phyloP scores from a whole-genome alignment of 2,113 vertebrate genomes.

The Lates calcarifer region DNA sequence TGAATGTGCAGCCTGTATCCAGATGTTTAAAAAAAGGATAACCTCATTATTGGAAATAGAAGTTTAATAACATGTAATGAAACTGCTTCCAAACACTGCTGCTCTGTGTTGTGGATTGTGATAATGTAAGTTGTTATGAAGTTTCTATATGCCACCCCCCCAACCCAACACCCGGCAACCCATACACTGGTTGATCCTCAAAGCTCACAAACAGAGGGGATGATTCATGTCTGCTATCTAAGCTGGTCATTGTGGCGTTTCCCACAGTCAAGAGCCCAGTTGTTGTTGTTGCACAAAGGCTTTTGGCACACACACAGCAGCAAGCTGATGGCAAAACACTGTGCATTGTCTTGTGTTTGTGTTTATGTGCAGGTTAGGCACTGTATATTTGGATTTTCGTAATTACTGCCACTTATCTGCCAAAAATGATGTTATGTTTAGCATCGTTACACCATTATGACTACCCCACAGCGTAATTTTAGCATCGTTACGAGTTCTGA shows the following conservation, averaged over 20 bases:
- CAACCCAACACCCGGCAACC: slow-evolving; percentile 10
- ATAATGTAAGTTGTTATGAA: slow-evolving; percentile 32
- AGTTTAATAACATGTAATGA: not conserved
- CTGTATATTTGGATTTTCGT: not conserved
- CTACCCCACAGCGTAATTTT: not conserved
- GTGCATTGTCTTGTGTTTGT: slow-evolving; percentile 31
- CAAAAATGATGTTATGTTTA: slow-evolving; percentile 18
- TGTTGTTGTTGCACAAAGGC: slow-evolving; percentile 56
- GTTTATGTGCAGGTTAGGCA: not conserved
- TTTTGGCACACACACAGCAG: slow-evolving; percentile 21
- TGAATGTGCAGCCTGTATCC: no score
- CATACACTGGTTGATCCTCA: slow-evolving; percentile 50
- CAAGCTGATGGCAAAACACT: slow-evolving; percentile 26
- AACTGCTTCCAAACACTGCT: not conserved
- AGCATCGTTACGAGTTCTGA: slow-evolving; percentile 14
- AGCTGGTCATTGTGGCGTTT: slow-evolving; percentile 68
- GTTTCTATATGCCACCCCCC: slow-evolving; percentile 6
- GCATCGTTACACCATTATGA: not conserved
- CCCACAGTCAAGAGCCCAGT: slow-evolving; percentile 49
- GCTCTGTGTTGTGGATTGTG: slow-evolving; percentile 26
- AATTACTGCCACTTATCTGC: slow-evolving; percentile 20
- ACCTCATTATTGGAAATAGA: no score
- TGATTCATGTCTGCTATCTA: slow-evolving; percentile 78
- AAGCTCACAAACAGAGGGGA: slow-evolving; percentile 60
- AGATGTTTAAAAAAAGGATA: no score